These are phyloP conservation scores for Exocentrus adspersus DNA, from an alignment of 2,888 invertebrate species.

Conservation along the genomic window DNA sequence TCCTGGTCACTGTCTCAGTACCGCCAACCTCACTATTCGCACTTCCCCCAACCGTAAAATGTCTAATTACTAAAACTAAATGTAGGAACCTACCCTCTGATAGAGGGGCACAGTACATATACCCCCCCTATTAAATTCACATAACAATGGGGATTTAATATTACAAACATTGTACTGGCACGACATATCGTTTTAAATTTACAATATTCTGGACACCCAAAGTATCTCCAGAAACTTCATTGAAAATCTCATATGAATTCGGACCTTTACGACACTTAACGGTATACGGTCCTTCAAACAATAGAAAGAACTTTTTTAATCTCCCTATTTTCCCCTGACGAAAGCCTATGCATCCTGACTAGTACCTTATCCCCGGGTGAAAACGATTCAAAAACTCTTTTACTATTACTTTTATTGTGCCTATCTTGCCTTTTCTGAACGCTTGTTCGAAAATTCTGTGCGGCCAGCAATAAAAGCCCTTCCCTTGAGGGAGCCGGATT, in stretches of 20 bases:
- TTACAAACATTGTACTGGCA: neutral
- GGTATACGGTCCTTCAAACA: slow-evolving; percentile 19
- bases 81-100: no score
- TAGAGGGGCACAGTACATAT: neutral
- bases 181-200: slow-evolving; percentile 4
- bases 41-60: no score
- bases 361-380: slow-evolving; percentile 16
- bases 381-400: neutral
- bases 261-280: neutral
- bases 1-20: no score
- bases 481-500: neutral
- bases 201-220: slow-evolving; percentile 9
- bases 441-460: neutral
- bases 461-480: neutral
- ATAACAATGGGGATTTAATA: slow-evolving; percentile 1
- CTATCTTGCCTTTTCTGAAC: neutral
- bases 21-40: no score
- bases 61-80: no score
- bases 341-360: slow-evolving; percentile 9
- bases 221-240: neutral
- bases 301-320: slow-evolving; percentile 31
- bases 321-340: slow-evolving; percentile 13
- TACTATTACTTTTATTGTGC: neutral
- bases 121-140: slow-evolving; percentile 4
- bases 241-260: slow-evolving; percentile 8